Percentiles rank a stretch among this genome's conserved stretches.
Evolutionary conservation across 37 sponge, comb jelly and placozoan genomes (phyloP).

Genomic region (Spongilla lacustris): DNA sequence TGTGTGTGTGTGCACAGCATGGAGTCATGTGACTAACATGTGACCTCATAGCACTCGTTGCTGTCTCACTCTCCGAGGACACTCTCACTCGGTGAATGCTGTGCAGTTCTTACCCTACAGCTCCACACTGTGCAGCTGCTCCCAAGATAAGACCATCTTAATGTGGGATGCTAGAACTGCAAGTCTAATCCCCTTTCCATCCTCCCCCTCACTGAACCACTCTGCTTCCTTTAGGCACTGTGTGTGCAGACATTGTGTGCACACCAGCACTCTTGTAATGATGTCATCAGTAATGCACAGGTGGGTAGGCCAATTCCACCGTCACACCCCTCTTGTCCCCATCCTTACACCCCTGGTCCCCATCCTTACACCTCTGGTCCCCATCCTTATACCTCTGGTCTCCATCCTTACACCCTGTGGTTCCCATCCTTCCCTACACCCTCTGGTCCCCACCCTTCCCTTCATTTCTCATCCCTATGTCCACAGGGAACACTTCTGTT

Average conservation of each 20-base stretch:
- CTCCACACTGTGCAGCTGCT: conserved; percentile 72
- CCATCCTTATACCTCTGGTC: too few species aligned
- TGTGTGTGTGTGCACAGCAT: not conserved
- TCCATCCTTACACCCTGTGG: too few species aligned
- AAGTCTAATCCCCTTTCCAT: not conserved
- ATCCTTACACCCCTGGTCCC: too few species aligned
- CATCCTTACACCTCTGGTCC: too few species aligned
- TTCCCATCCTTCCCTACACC: too few species aligned
- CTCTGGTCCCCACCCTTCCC: not conserved
- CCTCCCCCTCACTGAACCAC: not conserved
- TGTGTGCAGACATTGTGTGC: conserved; percentile 92
- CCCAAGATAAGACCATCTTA: conserved; percentile 94
- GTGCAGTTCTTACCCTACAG: conserved; percentile 84
- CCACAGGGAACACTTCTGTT: conserved; percentile 49
- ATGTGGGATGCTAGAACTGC: conserved; percentile 96
- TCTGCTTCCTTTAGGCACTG: conserved; percentile 63
- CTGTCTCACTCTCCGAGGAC: conserved; percentile 82
- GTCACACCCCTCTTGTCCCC: too few species aligned
- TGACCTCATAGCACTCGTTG: conserved; percentile 53
- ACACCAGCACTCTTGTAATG: conserved; percentile 88
- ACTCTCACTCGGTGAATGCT: conserved; percentile 90
- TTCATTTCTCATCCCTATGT: not conserved
- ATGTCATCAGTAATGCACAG: conserved; percentile 50
- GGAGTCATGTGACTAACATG: not conserved
- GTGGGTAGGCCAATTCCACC: conserved; percentile 16